Percentiles rank a stretch among this genome's conserved stretches.
Evolutionary conservation across 2,888 invertebrate genomes (phyloP).

Genomic region (Orthosia incerta): DNA sequence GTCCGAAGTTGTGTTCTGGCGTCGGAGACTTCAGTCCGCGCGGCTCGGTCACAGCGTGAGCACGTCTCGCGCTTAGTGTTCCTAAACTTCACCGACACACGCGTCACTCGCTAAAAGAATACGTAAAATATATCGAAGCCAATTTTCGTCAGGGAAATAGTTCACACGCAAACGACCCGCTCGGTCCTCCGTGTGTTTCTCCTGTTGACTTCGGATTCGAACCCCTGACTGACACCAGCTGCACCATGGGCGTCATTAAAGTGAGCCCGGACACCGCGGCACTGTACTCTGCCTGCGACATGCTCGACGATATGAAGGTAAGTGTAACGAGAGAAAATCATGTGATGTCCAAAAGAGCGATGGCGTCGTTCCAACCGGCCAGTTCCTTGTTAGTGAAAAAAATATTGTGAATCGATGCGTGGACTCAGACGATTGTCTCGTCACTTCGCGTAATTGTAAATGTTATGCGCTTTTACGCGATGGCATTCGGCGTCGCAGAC

Average conservation of each 20-base stretch:
- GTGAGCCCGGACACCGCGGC: constrained; percentile 86
- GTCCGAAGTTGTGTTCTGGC: constrained; percentile 78
- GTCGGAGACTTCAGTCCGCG: constrained; percentile 84
- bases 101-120: constrained; percentile 77
- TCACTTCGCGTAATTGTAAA: constrained; percentile 70
- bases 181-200: constrained; percentile 82
- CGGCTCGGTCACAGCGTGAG: constrained; percentile 90
- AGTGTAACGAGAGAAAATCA: constrained; percentile 72
- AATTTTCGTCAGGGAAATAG: constrained; percentile 72
- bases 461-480: constrained; percentile 77
- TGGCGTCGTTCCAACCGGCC: constrained; percentile 76
- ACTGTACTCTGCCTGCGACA: constrained; percentile 86
- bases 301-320: constrained; percentile 90
- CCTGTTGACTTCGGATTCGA: constrained; percentile 58
- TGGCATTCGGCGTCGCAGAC: constrained; percentile 67
- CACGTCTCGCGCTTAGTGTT: constrained; percentile 85
- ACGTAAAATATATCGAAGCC: constrained; percentile 72
- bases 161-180: constrained; percentile 82
- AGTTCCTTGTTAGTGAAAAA: constrained; percentile 77
- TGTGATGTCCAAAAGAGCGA: constrained; percentile 72
- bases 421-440: constrained; percentile 70
- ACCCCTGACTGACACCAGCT: constrained; percentile 43
- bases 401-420: constrained; percentile 74
- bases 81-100: constrained; percentile 81
- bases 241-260: constrained; percentile 88